phyloP scores from a whole-genome alignment of 2,797 vertebrate species.

The Loriculus beryllinus region DNA sequence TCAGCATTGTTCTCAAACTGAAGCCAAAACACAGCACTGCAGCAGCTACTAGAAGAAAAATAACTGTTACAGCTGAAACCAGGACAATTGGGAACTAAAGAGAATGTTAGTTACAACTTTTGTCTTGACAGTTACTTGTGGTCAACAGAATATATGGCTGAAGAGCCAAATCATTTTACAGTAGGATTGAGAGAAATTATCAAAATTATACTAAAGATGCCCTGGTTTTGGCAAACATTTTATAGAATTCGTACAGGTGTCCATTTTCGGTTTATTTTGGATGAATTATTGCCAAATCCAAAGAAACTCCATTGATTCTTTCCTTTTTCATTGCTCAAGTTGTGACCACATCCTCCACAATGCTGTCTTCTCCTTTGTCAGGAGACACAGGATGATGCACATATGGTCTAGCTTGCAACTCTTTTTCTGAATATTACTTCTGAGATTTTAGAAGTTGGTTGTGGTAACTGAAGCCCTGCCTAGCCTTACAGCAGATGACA shows the following conservation, averaged over 20 bases:
- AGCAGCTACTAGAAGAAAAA: neutral
- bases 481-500: neutral
- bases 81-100: neutral
- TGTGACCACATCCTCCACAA: slow-evolving; percentile 66
- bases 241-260: neutral
- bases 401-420: neutral
- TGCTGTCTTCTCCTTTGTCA: slow-evolving; percentile 67
- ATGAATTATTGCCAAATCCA: slow-evolving; percentile 67
- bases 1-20: neutral
- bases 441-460: neutral
- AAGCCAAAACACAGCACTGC: neutral
- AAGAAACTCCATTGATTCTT: slow-evolving; percentile 58
- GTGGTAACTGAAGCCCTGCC: neutral
- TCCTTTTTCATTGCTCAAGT: slow-evolving; percentile 68
- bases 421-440: neutral
- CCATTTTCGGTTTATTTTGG: neutral
- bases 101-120: neutral
- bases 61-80: neutral
- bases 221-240: neutral
- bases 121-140: neutral
- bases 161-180: neutral
- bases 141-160: neutral
- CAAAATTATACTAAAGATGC: neutral
- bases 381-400: slow-evolving; percentile 70
- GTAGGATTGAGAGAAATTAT: neutral